Conservation (phyloP, 2,888 invertebrate genomes). For the Rhagium mordax region DNA sequence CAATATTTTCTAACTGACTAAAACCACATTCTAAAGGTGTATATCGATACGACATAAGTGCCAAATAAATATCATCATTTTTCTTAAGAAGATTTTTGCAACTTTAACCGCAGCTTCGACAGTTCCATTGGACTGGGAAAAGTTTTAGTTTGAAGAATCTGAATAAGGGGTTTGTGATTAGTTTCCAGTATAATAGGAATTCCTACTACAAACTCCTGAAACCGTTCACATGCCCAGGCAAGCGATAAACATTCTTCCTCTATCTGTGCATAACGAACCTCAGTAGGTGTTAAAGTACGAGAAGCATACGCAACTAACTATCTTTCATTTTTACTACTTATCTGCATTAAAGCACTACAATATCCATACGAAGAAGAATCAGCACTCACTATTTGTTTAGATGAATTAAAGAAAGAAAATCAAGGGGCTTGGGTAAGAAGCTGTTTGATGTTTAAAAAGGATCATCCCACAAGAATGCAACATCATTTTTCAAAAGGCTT, state of each 20-base stretch:
- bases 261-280: slow-evolving; percentile 63
- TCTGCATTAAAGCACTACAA: slow-evolving; percentile 50
- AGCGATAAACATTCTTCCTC: slow-evolving; percentile 65
- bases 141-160: slow-evolving; percentile 60
- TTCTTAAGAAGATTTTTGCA: no score
- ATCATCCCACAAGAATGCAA: slow-evolving; percentile 12
- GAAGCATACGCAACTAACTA: slow-evolving; percentile 62
- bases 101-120: no score
- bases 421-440: slow-evolving; percentile 46
- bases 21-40: no score
- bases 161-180: slow-evolving; percentile 40
- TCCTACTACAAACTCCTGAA: slow-evolving; percentile 54
- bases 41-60: no score
- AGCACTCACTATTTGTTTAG: slow-evolving; percentile 47
- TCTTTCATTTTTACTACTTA: slow-evolving; percentile 41
- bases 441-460: slow-evolving; percentile 38
- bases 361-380: slow-evolving; percentile 54
- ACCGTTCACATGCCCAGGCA: slow-evolving; percentile 55
- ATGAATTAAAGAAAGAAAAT: slow-evolving; percentile 58
- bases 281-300: slow-evolving; percentile 56
- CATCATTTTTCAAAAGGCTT: slow-evolving; percentile 30
- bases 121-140: no score
- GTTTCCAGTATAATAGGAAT: slow-evolving; percentile 36
- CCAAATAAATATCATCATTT: no score
- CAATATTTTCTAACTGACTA: no score